Percentiles rank a stretch among this genome's conserved stretches.
phyloP scores from a whole-genome alignment of 2,797 vertebrate genomes.

The Microctenopoma steveboyesi region DNA sequence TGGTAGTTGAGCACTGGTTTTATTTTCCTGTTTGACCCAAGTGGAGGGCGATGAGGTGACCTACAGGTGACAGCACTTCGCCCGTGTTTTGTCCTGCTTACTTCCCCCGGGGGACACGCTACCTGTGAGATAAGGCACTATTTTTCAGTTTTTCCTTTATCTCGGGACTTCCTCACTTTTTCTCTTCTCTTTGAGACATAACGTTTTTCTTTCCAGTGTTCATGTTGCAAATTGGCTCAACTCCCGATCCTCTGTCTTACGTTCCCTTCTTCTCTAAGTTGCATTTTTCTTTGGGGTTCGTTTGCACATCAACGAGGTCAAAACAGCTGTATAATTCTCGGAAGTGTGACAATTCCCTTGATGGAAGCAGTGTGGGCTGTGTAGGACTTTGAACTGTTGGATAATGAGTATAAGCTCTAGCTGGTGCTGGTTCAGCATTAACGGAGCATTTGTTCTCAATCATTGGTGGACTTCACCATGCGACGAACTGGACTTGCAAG shows the following conservation, averaged over 20 bases:
- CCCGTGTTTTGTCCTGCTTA: conserved; percentile 58
- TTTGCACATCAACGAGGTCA: conserved; percentile 22
- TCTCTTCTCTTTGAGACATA: not conserved
- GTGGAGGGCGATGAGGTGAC: conserved; percentile 59
- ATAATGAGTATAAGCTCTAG: conserved; percentile 15
- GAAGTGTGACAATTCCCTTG: conserved; percentile 30
- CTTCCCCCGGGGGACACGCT: conserved; percentile 53
- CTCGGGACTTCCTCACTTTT: not conserved
- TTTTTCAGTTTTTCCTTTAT: conserved; percentile 6
- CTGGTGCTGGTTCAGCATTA: conserved; percentile 9
- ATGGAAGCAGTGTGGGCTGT: conserved; percentile 2
- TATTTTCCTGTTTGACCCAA: conserved; percentile 60
- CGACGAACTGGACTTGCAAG: conserved; percentile 13
- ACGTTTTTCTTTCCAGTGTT: conserved; percentile 25
- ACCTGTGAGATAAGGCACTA: conserved; percentile 27
- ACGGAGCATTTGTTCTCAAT: conserved; percentile 49
- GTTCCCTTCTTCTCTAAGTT: conserved; percentile 20
- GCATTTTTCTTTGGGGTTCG: conserved; percentile 23
- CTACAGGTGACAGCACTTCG: conserved; percentile 43
- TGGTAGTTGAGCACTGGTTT: conserved; percentile 42
- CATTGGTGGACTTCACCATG: conserved; percentile 6
- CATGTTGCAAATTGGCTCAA: conserved; percentile 27
- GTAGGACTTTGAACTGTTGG: conserved; percentile 16
- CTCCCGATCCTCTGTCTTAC: conserved; percentile 52
- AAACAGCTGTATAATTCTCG: conserved; percentile 1